Evolutionary conservation across 2,888 invertebrate species (phyloP), one percentile per base, ranked within the genome.

Genomic region (Halocaridina rubra): DNA sequence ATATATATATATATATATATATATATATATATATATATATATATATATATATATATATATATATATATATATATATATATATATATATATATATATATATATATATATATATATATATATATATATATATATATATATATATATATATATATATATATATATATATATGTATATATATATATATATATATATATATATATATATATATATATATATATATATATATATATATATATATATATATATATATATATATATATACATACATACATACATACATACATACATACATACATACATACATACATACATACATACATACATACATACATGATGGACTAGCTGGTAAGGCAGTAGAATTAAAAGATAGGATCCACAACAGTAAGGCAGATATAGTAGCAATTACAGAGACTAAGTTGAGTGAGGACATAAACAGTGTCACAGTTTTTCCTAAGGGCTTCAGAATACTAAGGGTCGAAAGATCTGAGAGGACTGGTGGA

Each of bases 91-190:
- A 53, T 46, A 4, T 53, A 76, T 46, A 76, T 33, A 76, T 57
- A 46, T 46, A 75, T 75, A 46, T 75, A 75, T 75, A 27, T 75
- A 75, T 75, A 22, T 76, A 76, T 53, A 76, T 5, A 3, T 53
- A 19, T 57, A 53, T 76, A 39, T 76, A 39, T 19, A 57, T 39
- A 53, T 57, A 76, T 76, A 76, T 39, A n/a, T 76, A 67, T 67
- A 67, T 67, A 24, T 76, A 76, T 53, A 76, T 76, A 22, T 76
- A 76, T 76, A 76, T 76, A 53, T 53, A 76, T 76, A n/a, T 30
- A 29, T 24, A 24, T 24, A 29, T 67, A 64, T 67, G 39, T 59
- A 22, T 77, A 29, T 57, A 33, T 75, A 33, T 24, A 33, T 22
- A 33, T 33, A 33, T 53, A 22, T 53, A 10, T 33, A 19, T 16